These are phyloP conservation scores for Trypoxylus dichotomus DNA, from an alignment of 1,140 invertebrate species.

Conservation along the genomic window DNA sequence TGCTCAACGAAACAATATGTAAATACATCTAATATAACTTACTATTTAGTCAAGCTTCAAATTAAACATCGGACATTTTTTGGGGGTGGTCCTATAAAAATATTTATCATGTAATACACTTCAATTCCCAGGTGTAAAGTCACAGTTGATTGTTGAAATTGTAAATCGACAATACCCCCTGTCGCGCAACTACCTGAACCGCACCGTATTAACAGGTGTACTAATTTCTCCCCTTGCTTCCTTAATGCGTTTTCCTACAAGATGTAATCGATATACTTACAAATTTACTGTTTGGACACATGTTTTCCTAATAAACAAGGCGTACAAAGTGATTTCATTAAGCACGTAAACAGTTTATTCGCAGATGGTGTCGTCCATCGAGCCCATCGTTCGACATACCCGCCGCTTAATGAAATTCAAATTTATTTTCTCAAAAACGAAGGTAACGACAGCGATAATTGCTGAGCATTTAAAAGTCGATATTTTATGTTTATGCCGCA, in stretches of 20 bases:
- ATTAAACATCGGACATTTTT: neutral
- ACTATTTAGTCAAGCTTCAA: neutral
- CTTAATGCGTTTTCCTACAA: conserved; percentile 26
- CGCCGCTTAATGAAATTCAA: conserved; percentile 29
- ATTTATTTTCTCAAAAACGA: conserved; percentile 30
- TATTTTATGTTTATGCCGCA: conserved; percentile 30
- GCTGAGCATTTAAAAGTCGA: conserved; percentile 27
- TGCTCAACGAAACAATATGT: no score
- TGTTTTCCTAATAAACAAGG: conserved; percentile 28
- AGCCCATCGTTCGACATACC: neutral
- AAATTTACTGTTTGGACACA: conserved; percentile 32
- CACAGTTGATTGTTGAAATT: conserved; percentile 20
- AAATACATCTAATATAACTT: neutral
- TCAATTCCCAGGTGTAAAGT: conserved; percentile 26
- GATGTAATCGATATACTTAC: conserved; percentile 34
- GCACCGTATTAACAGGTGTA: conserved; percentile 34
- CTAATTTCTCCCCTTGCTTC: conserved; percentile 3
- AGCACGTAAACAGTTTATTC: conserved; percentile 21
- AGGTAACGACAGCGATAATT: neutral
- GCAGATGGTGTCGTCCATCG: conserved; percentile 33
- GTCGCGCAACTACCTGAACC: conserved; percentile 26
- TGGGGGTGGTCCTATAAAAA: neutral
- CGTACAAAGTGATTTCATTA: conserved; percentile 33
- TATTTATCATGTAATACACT: conserved; percentile 9
- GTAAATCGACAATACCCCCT: conserved; percentile 30